Evolutionary conservation across 2,888 invertebrate species (phyloP).

Genomic region (Aleiodes alternator): DNA sequence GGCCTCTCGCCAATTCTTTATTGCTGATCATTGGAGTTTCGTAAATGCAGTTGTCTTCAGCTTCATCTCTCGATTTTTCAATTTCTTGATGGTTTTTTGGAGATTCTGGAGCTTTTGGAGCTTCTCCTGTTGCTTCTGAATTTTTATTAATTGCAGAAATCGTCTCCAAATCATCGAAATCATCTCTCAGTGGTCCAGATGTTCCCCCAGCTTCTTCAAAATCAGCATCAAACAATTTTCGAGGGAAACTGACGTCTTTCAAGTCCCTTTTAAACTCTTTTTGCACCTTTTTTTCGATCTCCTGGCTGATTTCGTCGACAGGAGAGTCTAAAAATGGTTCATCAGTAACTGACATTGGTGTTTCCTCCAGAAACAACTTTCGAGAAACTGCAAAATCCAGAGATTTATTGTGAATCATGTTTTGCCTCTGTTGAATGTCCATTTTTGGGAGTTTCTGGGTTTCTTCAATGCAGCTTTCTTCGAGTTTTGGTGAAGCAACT

Average conservation of each 20-base stretch:
- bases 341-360: background rate
- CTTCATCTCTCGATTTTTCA: background rate
- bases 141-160: background rate
- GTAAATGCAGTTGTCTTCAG: constrained; percentile 11
- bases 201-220: constrained; percentile 46
- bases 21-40: constrained; percentile 54
- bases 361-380: constrained; percentile 60
- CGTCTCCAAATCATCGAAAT: background rate
- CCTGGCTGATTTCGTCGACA: background rate
- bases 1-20: constrained; percentile 37
- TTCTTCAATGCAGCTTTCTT: constrained; percentile 45
- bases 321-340: background rate
- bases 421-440: constrained; percentile 54
- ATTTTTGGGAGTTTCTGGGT: constrained; percentile 50
- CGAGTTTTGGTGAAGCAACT: background rate
- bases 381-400: constrained; percentile 56
- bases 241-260: constrained; percentile 47
- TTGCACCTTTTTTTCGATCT: constrained; percentile 11
- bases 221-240: constrained; percentile 54
- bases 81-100: background rate
- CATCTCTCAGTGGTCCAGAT: constrained; percentile 36
- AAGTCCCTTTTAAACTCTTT: constrained; percentile 52
- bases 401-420: constrained; percentile 55
- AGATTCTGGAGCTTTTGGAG: no score
- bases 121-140: no score